These are phyloP conservation scores for Drosophila ogumai DNA, from an alignment of 1,140 invertebrate genomes.

Conservation along the genomic window DNA sequence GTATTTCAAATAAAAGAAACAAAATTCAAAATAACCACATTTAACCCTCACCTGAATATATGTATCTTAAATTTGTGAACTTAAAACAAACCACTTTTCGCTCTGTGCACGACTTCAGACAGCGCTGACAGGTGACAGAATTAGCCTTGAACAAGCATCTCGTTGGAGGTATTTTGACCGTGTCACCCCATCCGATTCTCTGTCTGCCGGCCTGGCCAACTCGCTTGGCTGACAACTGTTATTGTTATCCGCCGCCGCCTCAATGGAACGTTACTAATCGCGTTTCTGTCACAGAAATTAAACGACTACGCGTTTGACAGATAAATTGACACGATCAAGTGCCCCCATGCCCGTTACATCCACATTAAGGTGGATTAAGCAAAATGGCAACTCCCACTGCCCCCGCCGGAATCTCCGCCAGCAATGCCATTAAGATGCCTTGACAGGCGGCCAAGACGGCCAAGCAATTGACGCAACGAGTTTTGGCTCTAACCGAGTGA, in stretches of 20 bases:
- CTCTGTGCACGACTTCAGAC: conserved; percentile 47
- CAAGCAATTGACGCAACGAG: conserved; percentile 11
- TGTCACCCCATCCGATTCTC: conserved; percentile 17
- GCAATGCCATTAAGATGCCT: conserved; percentile 59
- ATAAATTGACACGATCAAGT: conserved; percentile 80
- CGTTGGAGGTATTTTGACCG: conserved; percentile 31
- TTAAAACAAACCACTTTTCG: background rate
- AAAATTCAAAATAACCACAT: too few relatives aligned
- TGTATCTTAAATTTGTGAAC: too few relatives aligned
- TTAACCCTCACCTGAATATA: too few relatives aligned
- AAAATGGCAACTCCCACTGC: conserved; percentile 65
- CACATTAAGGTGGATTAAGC: conserved; percentile 72
- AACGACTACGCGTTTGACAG: conserved; percentile 72
- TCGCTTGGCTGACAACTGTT: conserved; percentile 26
- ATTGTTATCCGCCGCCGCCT: conserved; percentile 27
- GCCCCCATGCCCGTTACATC: conserved; percentile 43
- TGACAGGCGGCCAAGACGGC: conserved; percentile 27
- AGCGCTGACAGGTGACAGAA: conserved; percentile 81
- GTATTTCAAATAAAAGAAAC: background rate
- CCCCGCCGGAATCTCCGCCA: conserved; percentile 8
- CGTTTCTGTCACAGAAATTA: conserved; percentile 80
- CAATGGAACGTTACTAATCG: conserved; percentile 74
- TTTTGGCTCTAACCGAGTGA: conserved; percentile 57
- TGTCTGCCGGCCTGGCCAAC: background rate
- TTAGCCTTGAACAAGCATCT: conserved; percentile 71